These are phyloP conservation scores for Tinamus major DNA, from an alignment of 2,797 vertebrate species.

Conservation along the genomic window DNA sequence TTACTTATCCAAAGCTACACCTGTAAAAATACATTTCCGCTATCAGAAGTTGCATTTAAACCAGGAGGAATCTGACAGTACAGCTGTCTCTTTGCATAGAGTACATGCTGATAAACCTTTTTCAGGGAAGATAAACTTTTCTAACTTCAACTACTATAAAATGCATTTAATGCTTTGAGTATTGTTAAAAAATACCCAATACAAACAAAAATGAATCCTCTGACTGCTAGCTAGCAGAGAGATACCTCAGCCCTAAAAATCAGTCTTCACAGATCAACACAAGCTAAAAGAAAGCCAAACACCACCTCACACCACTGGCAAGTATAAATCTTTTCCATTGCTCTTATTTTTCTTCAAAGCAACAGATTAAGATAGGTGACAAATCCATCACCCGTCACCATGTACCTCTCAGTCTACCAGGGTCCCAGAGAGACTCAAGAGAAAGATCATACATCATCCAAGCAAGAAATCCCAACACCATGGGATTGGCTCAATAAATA, in stretches of 20 bases:
- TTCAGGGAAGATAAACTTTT: neutral
- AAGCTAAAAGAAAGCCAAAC: neutral
- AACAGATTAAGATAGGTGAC: neutral
- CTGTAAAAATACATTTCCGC: neutral
- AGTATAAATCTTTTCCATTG: neutral
- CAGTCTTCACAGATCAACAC: neutral
- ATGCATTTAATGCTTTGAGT: neutral
- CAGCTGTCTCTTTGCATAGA: neutral
- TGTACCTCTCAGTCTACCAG: neutral
- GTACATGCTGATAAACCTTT: neutral
- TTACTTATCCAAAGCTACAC: neutral
- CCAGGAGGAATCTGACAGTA: neutral
- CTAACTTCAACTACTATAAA: neutral
- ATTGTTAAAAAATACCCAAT: neutral
- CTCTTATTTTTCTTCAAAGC: neutral
- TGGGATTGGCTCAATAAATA: neutral
- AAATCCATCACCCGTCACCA: neutral
- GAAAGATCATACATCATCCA: neutral
- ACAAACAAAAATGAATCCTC: neutral
- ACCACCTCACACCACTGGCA: neutral
- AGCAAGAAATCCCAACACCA: neutral
- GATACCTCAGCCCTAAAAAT: neutral
- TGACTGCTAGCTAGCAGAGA: neutral
- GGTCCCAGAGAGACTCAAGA: neutral
- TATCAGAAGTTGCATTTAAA: neutral